Percentiles rank a stretch among this genome's conserved stretches.
Evolutionary conservation across 2,113 vertebrate species (phyloP).

Genomic region (Cryptotis parvus): DNA sequence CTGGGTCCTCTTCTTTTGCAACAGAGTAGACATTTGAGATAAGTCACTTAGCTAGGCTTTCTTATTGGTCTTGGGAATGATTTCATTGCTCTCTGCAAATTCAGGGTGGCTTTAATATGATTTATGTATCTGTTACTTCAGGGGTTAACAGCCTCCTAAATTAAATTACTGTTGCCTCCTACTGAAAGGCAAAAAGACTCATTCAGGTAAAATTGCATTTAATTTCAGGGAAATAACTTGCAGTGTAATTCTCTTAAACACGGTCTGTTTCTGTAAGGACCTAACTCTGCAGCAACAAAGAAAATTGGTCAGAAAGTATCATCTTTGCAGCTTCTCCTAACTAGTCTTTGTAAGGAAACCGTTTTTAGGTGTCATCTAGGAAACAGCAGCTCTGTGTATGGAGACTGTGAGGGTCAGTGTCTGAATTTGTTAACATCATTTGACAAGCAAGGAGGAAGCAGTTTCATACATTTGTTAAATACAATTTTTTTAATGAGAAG

Average conservation of each 20-base stretch:
- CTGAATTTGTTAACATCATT: slow-evolving; percentile 16
- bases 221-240: slow-evolving; percentile 57
- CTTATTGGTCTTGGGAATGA: slow-evolving; percentile 53
- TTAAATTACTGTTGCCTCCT: slow-evolving; percentile 71
- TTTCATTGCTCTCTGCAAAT: slow-evolving; percentile 52
- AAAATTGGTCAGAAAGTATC: slow-evolving; percentile 7
- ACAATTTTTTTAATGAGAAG: slow-evolving; percentile 18
- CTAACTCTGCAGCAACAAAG: slow-evolving; percentile 15
- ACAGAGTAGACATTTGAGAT: slow-evolving; percentile 48
- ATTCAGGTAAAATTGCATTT: slow-evolving; percentile 64
- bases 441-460: slow-evolving; percentile 30
- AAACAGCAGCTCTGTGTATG: neutral
- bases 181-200: neutral
- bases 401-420: neutral
- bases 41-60: slow-evolving; percentile 35
- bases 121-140: slow-evolving; percentile 60
- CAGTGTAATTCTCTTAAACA: slow-evolving; percentile 14
- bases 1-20: neutral
- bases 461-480: neutral
- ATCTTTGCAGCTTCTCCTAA: slow-evolving; percentile 45
- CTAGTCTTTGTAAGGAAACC: neutral
- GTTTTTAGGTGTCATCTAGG: slow-evolving; percentile 4
- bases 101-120: slow-evolving; percentile 67
- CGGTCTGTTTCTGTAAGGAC: slow-evolving; percentile 3
- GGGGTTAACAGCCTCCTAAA: slow-evolving; percentile 66